These are phyloP conservation scores for Conopomorpha cramerella DNA, from an alignment of 1,140 invertebrate genomes.

Conservation along the genomic window DNA sequence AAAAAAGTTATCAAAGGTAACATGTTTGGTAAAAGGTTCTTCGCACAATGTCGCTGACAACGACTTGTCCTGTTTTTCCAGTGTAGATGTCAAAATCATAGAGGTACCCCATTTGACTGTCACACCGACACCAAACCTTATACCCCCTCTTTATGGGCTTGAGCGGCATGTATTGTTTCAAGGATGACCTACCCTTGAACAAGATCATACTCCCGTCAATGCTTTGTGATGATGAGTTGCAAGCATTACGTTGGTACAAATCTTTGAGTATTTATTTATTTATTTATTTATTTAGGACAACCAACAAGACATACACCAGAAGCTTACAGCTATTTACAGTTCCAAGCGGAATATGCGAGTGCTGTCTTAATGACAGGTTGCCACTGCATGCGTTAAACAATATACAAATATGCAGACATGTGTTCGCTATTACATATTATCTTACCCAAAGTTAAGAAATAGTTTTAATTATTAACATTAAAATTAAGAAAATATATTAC, in stretches of 20 bases:
- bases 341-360: no score
- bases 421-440: no score
- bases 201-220: constrained; percentile 38
- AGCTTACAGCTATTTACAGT: no score
- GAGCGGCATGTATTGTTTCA: constrained; percentile 32
- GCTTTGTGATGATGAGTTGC: constrained; percentile 14
- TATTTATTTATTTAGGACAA: no score
- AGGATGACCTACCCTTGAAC: constrained; percentile 25
- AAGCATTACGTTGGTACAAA: constrained; percentile 14
- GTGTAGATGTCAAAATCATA: constrained; percentile 44
- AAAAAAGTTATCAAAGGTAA: constrained; percentile 52
- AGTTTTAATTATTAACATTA: no score
- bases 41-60: constrained; percentile 23
- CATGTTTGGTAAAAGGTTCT: constrained; percentile 11
- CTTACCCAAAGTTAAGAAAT: no score
- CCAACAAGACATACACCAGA: no score
- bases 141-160: constrained; percentile 35
- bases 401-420: no score
- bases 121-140: constrained; percentile 19
- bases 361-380: no score
- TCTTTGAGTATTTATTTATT: no score
- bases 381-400: no score
- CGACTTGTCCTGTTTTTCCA: constrained; percentile 27
- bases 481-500: no score
- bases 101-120: constrained; percentile 12